Base-by-base conservation (phyloP, 2,797 vertebrate species). In the Propithecus deckenii region DNA sequence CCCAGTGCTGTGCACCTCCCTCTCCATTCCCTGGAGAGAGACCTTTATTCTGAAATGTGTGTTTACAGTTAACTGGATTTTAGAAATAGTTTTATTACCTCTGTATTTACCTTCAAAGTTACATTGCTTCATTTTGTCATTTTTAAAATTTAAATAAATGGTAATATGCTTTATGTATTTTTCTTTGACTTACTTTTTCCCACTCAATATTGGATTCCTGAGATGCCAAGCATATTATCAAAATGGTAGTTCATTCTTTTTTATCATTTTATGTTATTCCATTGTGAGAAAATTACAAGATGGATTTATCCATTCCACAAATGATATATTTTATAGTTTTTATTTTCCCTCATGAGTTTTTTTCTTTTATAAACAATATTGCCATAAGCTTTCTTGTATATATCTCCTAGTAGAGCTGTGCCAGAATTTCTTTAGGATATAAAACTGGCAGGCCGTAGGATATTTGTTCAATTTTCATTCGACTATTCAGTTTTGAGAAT, bases 81-180 rank as follows among this genome's bases (percentile, higher is more conserved):
- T 52, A 13, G 6, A 35, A 46, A 17, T 7, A 13, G 1, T 67
- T 46, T 79, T 80, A 15, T 43, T 86, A 43, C 4, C 38, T 38
- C 41, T 38, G 7, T 15, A 9, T 69, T 52, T 76, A 46, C 28
- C 48, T 74, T 90, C 59, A 50, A 67, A 86, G 18, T 30, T 46
- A 5, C 13, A 41, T 38, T 22, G 11, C 55, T 90, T 67, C 32
- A 65, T 74, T 79, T 46, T 28, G 17, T 32, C 14, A 79, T 71
- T 78, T 76, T 93, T n/a, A 3, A 18, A 88, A 79, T 55, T 61
- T 86, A 90, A 86, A 57, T 79, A 67, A 48, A 50, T 20, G 2
- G 12, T 32, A 38, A 1, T 32, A 20, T 15, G 22, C 7, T 61
- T 86, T 23, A 65, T 72, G 38, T 32, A 61, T 72, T 61, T 80